Percentiles rank a stretch among this genome's conserved stretches.
Evolutionary conservation across 2,113 vertebrate genomes (phyloP).

Genomic region (Urocynchramus pylzowi): DNA sequence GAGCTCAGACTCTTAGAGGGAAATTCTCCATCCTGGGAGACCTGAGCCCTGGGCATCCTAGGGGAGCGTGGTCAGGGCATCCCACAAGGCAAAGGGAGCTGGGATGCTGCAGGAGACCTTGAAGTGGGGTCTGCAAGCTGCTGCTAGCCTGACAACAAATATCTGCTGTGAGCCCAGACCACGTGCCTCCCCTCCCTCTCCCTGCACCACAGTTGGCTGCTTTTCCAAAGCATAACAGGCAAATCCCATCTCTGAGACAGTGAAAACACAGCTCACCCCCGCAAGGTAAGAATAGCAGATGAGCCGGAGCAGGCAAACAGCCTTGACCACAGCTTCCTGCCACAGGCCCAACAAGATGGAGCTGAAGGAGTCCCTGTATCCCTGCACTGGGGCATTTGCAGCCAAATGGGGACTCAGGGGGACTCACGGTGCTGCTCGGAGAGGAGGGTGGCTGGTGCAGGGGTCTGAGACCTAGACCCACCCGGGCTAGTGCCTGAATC

Average conservation of each 20-base stretch:
- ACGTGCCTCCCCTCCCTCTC: rapidly evolving
- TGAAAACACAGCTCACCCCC: neutral
- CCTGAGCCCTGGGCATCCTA: rapidly evolving
- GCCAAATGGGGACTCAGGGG: rapidly evolving
- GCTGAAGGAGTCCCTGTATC: neutral
- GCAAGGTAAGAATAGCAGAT: neutral
- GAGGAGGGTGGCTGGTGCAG: rapidly evolving
- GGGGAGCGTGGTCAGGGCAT: neutral
- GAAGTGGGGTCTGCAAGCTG: rapidly evolving
- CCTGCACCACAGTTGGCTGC: neutral
- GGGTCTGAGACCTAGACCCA: neutral
- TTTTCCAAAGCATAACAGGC: neutral
- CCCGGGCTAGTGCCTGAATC: rapidly evolving
- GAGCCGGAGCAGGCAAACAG: neutral
- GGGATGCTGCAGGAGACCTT: neutral
- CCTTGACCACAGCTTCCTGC: neutral
- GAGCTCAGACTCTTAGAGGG: neutral
- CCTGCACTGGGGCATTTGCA: neutral
- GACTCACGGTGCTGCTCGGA: neutral
- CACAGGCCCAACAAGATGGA: neutral
- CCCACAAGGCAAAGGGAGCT: neutral
- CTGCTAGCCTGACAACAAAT: neutral
- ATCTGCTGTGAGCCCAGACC: neutral
- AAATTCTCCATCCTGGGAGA: neutral
- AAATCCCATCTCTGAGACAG: neutral